phyloP scores from a whole-genome alignment of 1,140 invertebrate genomes.

The Apolygus lucorum region DNA sequence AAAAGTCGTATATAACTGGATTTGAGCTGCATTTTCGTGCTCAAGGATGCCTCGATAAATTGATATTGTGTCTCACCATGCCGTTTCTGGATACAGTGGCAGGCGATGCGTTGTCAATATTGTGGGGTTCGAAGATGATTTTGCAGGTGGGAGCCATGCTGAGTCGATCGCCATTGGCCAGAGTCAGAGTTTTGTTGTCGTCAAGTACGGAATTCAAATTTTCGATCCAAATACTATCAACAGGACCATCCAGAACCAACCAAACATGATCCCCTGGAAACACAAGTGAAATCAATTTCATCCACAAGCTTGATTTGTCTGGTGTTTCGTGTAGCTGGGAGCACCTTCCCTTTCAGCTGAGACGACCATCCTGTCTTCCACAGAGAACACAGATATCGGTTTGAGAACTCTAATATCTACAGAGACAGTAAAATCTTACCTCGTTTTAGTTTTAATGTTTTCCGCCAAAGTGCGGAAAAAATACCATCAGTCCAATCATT shows the following conservation, averaged over 20 bases:
- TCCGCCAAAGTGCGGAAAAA: constrained; percentile 91
- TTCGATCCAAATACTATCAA: constrained; percentile 96
- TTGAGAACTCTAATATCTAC: too few species aligned
- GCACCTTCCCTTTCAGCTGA: not conserved
- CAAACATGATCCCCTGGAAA: constrained; percentile 66
- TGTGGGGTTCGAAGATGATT: constrained; percentile 93
- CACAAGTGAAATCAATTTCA: constrained; percentile 25
- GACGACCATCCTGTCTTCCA: not conserved
- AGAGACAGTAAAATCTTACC: too few species aligned
- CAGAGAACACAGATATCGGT: too few species aligned
- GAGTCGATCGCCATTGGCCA: constrained; percentile 89
- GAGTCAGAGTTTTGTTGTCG: constrained; percentile 86
- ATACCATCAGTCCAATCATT: constrained; percentile 98
- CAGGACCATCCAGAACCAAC: constrained; percentile 89
- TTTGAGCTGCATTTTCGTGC: too few species aligned
- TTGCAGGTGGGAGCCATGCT: constrained; percentile 87
- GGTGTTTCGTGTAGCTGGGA: too few species aligned
- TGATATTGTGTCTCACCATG: too few species aligned
- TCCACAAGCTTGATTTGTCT: not conserved
- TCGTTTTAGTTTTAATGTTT: constrained; percentile 80
- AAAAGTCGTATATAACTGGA: too few species aligned
- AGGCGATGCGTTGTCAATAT: constrained; percentile 93
- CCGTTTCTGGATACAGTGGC: constrained; percentile 92
- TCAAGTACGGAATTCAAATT: constrained; percentile 93
- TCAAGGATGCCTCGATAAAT: too few species aligned